phyloP scores from a whole-genome alignment of 2,888 invertebrate genomes.

The Agriotes lineatus region DNA sequence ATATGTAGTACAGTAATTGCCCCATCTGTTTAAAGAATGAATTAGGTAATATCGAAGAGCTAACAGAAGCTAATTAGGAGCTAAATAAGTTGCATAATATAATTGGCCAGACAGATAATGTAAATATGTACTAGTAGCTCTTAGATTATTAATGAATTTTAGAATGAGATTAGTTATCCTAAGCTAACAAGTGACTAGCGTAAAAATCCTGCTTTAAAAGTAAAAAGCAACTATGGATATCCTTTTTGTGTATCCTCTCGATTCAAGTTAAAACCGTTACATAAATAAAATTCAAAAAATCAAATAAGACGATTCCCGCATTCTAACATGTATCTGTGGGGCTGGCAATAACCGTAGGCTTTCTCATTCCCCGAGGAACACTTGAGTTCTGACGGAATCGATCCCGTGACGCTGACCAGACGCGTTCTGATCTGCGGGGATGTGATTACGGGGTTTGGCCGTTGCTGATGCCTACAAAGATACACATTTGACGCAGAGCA shows the following conservation, averaged over 20 bases:
- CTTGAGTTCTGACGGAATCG: slow-evolving; percentile 33
- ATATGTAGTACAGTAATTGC: too few species aligned
- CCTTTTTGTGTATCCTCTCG: background rate
- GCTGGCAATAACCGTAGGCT: slow-evolving; percentile 32
- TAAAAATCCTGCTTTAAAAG: too few species aligned
- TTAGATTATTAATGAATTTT: too few species aligned
- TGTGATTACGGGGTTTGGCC: slow-evolving; percentile 30
- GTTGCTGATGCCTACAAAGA: slow-evolving; percentile 31
- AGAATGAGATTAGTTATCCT: too few species aligned
- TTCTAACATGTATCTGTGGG: slow-evolving; percentile 29
- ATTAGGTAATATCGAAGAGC: too few species aligned
- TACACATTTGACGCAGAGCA: slow-evolving; percentile 25
- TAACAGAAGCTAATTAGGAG: too few species aligned
- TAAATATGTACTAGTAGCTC: too few species aligned
- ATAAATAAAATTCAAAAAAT: slow-evolving; percentile 33
- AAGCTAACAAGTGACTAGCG: too few species aligned
- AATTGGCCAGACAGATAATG: too few species aligned
- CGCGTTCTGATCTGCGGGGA: slow-evolving; percentile 35
- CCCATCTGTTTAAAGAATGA: too few species aligned
- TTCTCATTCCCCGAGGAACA: slow-evolving; percentile 33
- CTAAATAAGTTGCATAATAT: too few species aligned
- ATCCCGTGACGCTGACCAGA: slow-evolving; percentile 39
- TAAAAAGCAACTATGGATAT: background rate
- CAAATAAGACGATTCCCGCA: slow-evolving; percentile 32
- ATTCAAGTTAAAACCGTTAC: slow-evolving; percentile 6